Evolutionary conservation across 1,140 invertebrate genomes (phyloP).

Genomic region (Drosophila sucinea): DNA sequence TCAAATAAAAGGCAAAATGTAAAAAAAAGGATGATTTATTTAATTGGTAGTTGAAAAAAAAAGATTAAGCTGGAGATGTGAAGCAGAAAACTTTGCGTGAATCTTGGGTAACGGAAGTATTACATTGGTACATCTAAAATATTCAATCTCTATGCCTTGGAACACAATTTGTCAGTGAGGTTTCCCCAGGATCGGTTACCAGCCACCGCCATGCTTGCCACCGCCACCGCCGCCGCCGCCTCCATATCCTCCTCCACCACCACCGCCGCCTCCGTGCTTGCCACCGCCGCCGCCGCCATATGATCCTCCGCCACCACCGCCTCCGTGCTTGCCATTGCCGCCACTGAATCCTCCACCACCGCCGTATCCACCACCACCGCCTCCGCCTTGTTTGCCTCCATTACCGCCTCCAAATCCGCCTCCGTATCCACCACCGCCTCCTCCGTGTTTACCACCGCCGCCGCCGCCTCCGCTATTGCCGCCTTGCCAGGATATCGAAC

Average conservation of each 20-base stretch:
- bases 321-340: constrained; percentile 25
- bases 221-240: constrained; percentile 13
- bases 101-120: constrained; percentile 21
- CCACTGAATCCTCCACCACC: constrained; percentile 35
- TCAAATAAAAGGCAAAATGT: constrained; percentile 18
- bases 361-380: constrained; percentile 5
- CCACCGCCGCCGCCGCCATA: constrained; percentile 42
- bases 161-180: constrained; percentile 40
- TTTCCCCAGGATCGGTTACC: constrained; percentile 35
- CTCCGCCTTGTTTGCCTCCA: constrained; percentile 30
- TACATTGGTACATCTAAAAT: not conserved
- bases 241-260: constrained; percentile 13
- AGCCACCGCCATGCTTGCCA: constrained; percentile 54
- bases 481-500: constrained; percentile 9
- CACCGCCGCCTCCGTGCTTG: constrained; percentile 45
- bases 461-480: constrained; percentile 34
- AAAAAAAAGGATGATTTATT: constrained; percentile 21
- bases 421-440: not conserved
- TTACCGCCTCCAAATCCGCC: constrained; percentile 43
- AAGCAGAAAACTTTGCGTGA: constrained; percentile 32
- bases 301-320: constrained; percentile 36
- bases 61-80: constrained; percentile 11
- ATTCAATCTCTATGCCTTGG: constrained; percentile 47
- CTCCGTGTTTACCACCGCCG: constrained; percentile 27
- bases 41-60: constrained; percentile 53